Evolutionary conservation across 1,140 invertebrate species (phyloP).

Genomic region (Drosophila ercepeae): DNA sequence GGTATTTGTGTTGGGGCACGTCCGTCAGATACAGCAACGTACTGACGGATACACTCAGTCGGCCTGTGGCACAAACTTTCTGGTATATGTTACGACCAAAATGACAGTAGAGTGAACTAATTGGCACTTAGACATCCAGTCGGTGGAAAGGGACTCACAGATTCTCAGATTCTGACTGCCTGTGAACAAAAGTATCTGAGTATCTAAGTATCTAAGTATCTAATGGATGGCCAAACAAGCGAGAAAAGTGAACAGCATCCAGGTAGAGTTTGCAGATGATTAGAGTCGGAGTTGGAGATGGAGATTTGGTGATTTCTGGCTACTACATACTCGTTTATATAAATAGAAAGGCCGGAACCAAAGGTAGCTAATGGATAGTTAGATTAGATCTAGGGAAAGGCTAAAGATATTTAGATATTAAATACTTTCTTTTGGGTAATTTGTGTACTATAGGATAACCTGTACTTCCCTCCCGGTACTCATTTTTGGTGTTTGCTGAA

Average conservation of each 20-base stretch:
- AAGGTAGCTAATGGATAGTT: background rate
- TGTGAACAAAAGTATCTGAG: constrained; percentile 11
- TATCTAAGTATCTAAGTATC: constrained; percentile 60
- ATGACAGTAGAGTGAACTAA: constrained; percentile 76
- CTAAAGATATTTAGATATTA: background rate
- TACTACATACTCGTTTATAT: background rate
- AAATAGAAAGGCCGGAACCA: background rate
- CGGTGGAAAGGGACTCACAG: background rate
- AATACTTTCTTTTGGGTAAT: background rate
- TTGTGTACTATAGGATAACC: no score
- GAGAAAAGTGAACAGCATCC: constrained; percentile 10
- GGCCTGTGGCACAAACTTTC: constrained; percentile 62
- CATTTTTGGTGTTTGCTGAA: background rate
- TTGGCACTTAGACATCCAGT: constrained; percentile 62
- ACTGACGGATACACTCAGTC: constrained; percentile 36
- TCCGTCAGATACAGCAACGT: constrained; percentile 16
- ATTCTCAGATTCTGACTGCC: background rate
- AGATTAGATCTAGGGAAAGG: background rate
- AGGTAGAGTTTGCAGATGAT: constrained; percentile 29
- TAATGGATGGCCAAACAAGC: constrained; percentile 63
- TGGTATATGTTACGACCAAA: constrained; percentile 60
- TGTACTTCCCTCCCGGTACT: no score
- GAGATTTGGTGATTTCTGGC: background rate
- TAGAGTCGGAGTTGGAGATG: background rate
- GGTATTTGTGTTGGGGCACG: constrained; percentile 33